Evolutionary conservation across 2,113 vertebrate species (phyloP).

Genomic region (Onychorhynchus coronatus): DNA sequence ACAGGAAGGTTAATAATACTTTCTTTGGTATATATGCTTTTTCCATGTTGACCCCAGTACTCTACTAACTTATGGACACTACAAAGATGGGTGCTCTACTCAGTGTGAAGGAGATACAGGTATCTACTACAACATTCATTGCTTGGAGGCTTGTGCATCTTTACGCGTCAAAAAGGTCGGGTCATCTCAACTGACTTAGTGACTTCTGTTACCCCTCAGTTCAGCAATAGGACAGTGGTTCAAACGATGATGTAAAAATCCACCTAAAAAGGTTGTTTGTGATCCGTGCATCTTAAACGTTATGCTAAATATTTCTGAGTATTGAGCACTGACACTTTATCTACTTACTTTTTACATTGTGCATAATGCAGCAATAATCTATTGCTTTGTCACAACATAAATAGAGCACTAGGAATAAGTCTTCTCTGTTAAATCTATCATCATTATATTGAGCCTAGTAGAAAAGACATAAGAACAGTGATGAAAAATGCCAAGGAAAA

Average conservation of each 20-base stretch:
- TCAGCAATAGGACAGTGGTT: neutral
- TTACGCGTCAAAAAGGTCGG: neutral
- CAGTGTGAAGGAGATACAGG: neutral
- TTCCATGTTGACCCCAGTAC: neutral
- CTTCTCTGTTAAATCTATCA: neutral
- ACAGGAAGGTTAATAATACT: neutral
- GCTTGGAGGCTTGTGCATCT: neutral
- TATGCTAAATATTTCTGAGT: neutral
- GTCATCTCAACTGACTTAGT: neutral
- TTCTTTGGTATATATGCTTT: neutral
- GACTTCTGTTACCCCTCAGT: neutral
- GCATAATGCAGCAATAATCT: neutral
- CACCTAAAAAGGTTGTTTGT: accelerated
- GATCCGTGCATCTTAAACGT: neutral
- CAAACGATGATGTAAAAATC: neutral
- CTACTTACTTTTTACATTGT: neutral
- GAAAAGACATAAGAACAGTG: neutral
- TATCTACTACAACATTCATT: neutral
- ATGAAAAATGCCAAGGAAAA: neutral
- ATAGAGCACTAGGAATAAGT: neutral
- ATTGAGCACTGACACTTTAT: neutral
- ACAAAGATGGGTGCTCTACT: neutral
- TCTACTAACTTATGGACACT: neutral
- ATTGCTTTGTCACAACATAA: neutral
- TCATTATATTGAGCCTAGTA: neutral